Base-by-base conservation (phyloP, 1,140 invertebrate species). In the Leptonema lineaticorne region DNA sequence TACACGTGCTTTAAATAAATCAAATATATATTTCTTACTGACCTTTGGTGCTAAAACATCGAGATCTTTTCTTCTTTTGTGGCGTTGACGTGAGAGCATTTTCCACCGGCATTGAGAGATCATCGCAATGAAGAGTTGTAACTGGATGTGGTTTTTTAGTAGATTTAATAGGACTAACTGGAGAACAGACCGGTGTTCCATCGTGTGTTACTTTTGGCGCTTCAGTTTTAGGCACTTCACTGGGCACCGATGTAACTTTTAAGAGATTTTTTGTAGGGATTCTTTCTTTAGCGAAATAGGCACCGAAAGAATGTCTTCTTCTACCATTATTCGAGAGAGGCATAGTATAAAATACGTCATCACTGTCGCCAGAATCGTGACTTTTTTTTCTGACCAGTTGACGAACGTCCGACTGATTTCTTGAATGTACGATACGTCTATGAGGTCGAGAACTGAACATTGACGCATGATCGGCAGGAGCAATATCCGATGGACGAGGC, bases 241-340 rank as follows among this genome's bases (percentile, higher is more conserved):
- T 81, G 8, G 81, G 81, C 14, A 82, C 80, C 6, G 76, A 48
- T 0, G 81, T 83, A 14, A 83, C 78, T 71, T 81, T 80, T 0
- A 80, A 77, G 0, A 75, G 65, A 11, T 78, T 78, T 2, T 72
- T 76, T 3, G 33, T 30, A 4, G 18, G 9, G 2, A 37, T 48
- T 27, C 71, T 77, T 4, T 78, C 81, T 4, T 79, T 80, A 0
- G 78, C 73, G 46, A 84, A 71, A 71, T 82, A 84, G 2, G 82
- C 81, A 1, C 83, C 82, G 5, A 83, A 82, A 7, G 82, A 83
- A 69, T 84, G 83, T 16, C 83, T 75, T 29, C 83, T 72, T 2
- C 80, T 74, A 1, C 78, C 78, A 60, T 78, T 78, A 7, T 60
- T 60, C 2, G 71, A 58, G n/a, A 81, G 73, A 1, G 81, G 81